phyloP scores from a whole-genome alignment of 2,888 invertebrate genomes.

The Malacosoma neustria region DNA sequence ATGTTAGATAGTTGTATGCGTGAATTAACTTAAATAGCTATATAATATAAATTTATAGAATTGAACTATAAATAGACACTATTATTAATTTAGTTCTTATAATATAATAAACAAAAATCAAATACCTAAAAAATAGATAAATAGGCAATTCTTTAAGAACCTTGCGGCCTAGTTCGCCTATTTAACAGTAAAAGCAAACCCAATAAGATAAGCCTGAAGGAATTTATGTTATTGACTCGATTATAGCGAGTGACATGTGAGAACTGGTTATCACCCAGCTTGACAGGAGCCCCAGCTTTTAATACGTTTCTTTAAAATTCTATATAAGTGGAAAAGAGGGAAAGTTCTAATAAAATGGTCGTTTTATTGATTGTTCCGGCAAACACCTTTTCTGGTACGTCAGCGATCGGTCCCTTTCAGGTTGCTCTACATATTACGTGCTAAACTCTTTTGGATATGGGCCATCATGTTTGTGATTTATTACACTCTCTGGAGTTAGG shows the following conservation, averaged over 20 bases:
- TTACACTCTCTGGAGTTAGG: conserved; percentile 12
- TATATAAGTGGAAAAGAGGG: conserved; percentile 23
- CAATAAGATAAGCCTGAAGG: conserved; percentile 62
- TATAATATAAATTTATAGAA: too few relatives aligned
- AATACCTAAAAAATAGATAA: too few relatives aligned
- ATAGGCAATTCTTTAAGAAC: not conserved
- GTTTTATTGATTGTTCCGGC: conserved; percentile 58
- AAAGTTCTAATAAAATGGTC: conserved; percentile 41
- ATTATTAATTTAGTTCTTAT: too few relatives aligned
- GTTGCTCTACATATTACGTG: conserved; percentile 53
- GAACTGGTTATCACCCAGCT: conserved; percentile 37
- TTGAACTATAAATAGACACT: too few relatives aligned
- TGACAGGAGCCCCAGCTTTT: conserved; percentile 29
- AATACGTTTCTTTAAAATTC: conserved; percentile 22
- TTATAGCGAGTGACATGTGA: conserved; percentile 61
- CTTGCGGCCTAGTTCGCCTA: conserved; percentile 40
- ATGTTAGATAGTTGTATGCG: too few relatives aligned
- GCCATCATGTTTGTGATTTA: conserved; percentile 38
- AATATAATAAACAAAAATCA: too few relatives aligned
- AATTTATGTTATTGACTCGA: conserved; percentile 70
- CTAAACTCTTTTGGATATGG: conserved; percentile 47
- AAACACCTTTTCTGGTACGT: conserved; percentile 60
- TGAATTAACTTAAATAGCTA: too few relatives aligned
- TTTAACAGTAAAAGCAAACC: conserved; percentile 55
- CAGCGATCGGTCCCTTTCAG: conserved; percentile 47